Conservation (phyloP, 1,140 invertebrate genomes). For the Camponotus floridanus region DNA sequence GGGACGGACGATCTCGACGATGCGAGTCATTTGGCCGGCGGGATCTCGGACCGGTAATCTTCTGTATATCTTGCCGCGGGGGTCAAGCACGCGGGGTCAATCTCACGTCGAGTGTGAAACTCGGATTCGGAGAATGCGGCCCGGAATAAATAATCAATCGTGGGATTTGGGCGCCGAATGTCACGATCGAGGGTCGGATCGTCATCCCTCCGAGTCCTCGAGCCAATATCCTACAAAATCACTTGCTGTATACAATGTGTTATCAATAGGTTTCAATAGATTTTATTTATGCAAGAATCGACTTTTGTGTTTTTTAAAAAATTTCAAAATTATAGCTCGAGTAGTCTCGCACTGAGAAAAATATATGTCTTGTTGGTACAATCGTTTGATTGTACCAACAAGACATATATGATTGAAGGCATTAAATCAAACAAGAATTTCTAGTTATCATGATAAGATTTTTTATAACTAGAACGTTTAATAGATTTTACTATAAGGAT, state of each 20-base stretch:
- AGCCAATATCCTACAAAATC: not conserved
- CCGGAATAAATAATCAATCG: constrained; percentile 77
- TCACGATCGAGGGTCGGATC: constrained; percentile 27
- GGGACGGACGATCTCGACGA: constrained; percentile 43
- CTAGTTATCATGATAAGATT: no score
- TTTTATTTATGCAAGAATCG: not conserved
- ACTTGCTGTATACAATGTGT: no score
- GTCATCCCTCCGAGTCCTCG: constrained; percentile 17
- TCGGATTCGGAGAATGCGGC: constrained; percentile 67
- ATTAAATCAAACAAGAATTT: no score
- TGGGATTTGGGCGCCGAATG: constrained; percentile 63
- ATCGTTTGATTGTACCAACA: no score
- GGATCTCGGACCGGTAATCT: constrained; percentile 52
- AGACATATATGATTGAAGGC: no score
- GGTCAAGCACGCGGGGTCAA: constrained; percentile 80
- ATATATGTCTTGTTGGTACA: no score
- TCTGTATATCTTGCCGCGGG: constrained; percentile 68
- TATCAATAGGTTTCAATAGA: not conserved
- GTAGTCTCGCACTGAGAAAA: no score
- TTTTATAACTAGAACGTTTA: no score
- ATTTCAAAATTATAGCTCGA: no score
- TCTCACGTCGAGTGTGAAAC: constrained; percentile 81
- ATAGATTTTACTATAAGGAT: no score
- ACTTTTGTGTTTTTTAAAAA: no score
- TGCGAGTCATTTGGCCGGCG: constrained; percentile 49